Base-by-base conservation (phyloP, 2,797 vertebrate genomes). In the Botia almorhae region DNA sequence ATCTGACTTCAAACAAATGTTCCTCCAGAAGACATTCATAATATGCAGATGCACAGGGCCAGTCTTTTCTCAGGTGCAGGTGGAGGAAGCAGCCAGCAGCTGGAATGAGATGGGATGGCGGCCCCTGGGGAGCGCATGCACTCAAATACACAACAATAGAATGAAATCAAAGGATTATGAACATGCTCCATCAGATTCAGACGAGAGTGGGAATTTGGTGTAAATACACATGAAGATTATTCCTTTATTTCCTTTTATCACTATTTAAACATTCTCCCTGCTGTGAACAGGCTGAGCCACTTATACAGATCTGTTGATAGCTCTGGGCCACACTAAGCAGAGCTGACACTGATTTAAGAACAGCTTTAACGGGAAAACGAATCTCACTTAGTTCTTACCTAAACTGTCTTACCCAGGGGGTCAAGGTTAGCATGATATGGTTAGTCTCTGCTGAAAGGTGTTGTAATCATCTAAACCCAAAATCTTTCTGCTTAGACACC, bases 1-100 rank as follows among this genome's bases (percentile, higher is more conserved):
- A 19, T 72, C 33, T 33, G 19, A 67, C 78, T 80, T 80, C 60
- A 73, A 80, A 73, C 50, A 36, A 65, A 53, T 8, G 69, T 56
- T 46, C 51, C 50, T 80, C 68, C 58, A 64, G 71, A 64, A 79
- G n/a, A 43, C 76, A 80, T 73, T 80, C 21, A 21, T 53, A 50
- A 63, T 50, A 73, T 80, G 69, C 78, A 73, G 60, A 73, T 73
- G 69, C 48, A 55, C 33, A 53, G 69, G 50, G 69, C 50, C 50
- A 29, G 19, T 19, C 19, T 79, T 33, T 68, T 64, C 69, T 79
- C 69, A 0, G 10, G 69, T 65, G 39, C 78, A 80, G 78, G 21
- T 80, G 50, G 48, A 80, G 50, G 60, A 69, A 69, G 7, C 33
- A 64, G 69, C 58, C 46, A 21, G 46, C 69, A 64, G 77, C 58